A percentile compares a stretch with the other conserved stretches of the same genome.
phyloP scores from a whole-genome alignment of 2,113 vertebrate genomes.

The Passer domesticus region DNA sequence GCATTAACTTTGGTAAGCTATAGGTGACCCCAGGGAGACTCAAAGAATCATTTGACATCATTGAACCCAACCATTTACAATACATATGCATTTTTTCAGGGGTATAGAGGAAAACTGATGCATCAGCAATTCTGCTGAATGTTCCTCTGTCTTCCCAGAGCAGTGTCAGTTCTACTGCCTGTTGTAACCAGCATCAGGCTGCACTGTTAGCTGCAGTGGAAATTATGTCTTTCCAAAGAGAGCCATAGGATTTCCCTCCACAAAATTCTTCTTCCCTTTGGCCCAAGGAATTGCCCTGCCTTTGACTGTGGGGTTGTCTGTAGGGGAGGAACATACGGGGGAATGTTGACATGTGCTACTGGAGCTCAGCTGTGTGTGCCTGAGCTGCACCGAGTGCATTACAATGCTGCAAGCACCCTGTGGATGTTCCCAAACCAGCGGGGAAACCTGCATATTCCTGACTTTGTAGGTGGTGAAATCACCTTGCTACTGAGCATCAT shows the following conservation, averaged over 20 bases:
- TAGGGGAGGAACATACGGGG: rapidly evolving
- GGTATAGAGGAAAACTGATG: not conserved
- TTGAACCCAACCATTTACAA: not conserved
- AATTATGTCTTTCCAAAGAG: not conserved
- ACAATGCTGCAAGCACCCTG: rapidly evolving
- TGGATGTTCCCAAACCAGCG: not conserved
- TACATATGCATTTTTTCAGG: not conserved
- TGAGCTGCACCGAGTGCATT: rapidly evolving
- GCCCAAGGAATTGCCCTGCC: not conserved
- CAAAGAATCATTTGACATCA: not conserved
- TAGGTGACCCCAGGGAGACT: not conserved
- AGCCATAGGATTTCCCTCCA: not conserved
- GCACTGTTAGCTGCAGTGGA: not conserved
- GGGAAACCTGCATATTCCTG: not conserved
- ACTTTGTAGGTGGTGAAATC: not conserved
- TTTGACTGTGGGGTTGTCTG: not conserved
- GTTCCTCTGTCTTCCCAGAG: not conserved
- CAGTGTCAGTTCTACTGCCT: not conserved
- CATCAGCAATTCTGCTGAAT: not conserved
- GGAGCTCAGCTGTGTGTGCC: not conserved
- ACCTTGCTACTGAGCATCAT: not conserved
- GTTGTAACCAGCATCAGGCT: not conserved
- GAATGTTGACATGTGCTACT: not conserved
- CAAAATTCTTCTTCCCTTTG: not conserved
- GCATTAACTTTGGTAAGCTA: not conserved